Percentiles rank a stretch among this genome's conserved stretches.
Evolutionary conservation across 2,797 vertebrate genomes (phyloP).

Genomic region (Acipenser oxyrinchus): DNA sequence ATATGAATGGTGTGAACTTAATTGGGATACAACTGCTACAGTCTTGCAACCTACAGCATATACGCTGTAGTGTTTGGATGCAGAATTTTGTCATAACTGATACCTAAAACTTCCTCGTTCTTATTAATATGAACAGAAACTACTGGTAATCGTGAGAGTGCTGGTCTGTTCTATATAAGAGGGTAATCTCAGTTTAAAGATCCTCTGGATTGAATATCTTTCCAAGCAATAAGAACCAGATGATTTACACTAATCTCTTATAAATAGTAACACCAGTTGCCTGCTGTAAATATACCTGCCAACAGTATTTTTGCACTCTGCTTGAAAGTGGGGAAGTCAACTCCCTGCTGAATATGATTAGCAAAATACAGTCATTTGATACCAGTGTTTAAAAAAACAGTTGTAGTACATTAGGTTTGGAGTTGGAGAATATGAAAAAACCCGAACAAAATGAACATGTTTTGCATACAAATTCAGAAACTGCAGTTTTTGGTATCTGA

Average conservation of each 20-base stretch:
- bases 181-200: slow-evolving; percentile 31
- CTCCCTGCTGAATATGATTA: background rate
- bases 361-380: background rate
- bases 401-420: too few species aligned
- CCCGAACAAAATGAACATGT: too few species aligned
- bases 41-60: too few species aligned
- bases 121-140: background rate
- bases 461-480: too few species aligned
- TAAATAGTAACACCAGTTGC: slow-evolving; percentile 34
- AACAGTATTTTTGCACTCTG: background rate
- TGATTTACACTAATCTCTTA: slow-evolving; percentile 30
- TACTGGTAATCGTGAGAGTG: slow-evolving; percentile 1
- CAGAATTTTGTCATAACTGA: too few species aligned
- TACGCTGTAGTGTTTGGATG: too few species aligned
- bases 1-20: too few species aligned
- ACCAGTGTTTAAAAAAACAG: too few species aligned
- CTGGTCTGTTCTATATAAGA: slow-evolving; percentile 27
- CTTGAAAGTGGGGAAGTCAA: background rate
- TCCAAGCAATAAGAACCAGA: slow-evolving; percentile 33
- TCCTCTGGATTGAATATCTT: slow-evolving; percentile 28
- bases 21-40: too few species aligned
- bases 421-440: too few species aligned
- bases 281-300: slow-evolving; percentile 27
- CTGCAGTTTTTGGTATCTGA: too few species aligned
- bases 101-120: too few species aligned